A percentile compares a stretch with the other conserved stretches of the same genome.
These are phyloP conservation scores for Sebastes schlegelii DNA, from an alignment of 2,113 vertebrate genomes.

Conservation along the genomic window DNA sequence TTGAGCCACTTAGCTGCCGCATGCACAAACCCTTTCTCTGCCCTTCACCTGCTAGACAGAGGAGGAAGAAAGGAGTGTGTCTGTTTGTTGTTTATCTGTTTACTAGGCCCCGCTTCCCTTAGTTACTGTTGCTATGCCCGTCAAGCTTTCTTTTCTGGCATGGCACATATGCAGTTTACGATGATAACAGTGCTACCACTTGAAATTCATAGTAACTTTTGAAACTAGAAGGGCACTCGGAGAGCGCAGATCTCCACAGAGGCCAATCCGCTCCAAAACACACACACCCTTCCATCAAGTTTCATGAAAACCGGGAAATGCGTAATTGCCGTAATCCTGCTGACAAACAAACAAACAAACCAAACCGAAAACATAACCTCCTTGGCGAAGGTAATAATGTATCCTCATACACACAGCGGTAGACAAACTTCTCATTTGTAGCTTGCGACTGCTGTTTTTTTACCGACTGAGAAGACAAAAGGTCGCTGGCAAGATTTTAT, in stretches of 20 bases:
- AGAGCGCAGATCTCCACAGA: not conserved
- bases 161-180: not conserved
- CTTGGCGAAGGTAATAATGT: not conserved
- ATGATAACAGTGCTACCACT: not conserved
- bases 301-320: not conserved
- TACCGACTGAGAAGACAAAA: not conserved
- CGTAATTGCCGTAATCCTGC: not conserved
- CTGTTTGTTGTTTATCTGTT: slow-evolving; percentile 22
- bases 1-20: slow-evolving; percentile 85
- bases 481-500: not conserved
- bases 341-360: not conserved
- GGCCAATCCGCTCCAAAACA: not conserved
- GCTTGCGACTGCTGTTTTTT: not conserved
- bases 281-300: not conserved
- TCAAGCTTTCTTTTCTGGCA: slow-evolving; percentile 30
- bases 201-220: slow-evolving; percentile 3
- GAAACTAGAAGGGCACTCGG: not conserved
- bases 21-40: slow-evolving; percentile 59
- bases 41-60: slow-evolving; percentile 60
- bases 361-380: not conserved
- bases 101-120: slow-evolving; percentile 37
- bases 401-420: not conserved
- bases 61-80: slow-evolving; percentile 34
- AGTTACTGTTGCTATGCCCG: slow-evolving; percentile 67
- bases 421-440: not conserved